Evolutionary conservation across 1,140 invertebrate genomes (phyloP).

Genomic region (Neodiprion lecontei): DNA sequence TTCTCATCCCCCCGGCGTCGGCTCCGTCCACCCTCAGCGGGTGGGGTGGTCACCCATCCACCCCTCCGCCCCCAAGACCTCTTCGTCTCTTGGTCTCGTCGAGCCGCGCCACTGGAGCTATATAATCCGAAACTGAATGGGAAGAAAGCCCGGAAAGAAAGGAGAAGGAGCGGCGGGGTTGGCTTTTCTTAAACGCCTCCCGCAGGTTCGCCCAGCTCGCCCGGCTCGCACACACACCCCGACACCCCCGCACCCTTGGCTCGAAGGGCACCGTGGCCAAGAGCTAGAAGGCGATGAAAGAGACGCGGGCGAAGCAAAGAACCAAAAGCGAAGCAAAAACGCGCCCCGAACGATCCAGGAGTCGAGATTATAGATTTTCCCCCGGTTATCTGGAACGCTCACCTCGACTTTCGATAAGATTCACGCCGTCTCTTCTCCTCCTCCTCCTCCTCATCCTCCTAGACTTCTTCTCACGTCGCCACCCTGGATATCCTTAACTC

Average conservation of each 20-base stretch:
- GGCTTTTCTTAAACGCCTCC: constrained; percentile 41
- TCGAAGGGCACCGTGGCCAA: background rate
- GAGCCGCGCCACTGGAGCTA: constrained; percentile 17
- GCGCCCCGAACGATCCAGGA: no score
- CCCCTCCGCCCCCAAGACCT: background rate
- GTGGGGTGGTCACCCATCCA: background rate
- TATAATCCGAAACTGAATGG: constrained; percentile 35
- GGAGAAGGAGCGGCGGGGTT: constrained; percentile 33
- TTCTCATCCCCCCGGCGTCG: constrained; percentile 36
- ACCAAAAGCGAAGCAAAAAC: no score
- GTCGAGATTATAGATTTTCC: no score
- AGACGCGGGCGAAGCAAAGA: no score
- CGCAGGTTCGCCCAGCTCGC: background rate
- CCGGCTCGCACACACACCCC: constrained; percentile 31
- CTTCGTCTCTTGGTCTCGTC: constrained; percentile 14
- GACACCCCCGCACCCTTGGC: constrained; percentile 20
- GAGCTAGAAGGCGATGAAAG: no score
- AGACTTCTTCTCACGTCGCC: no score
- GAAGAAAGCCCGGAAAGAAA: constrained; percentile 36
- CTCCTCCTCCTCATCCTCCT: no score
- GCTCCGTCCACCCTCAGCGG: constrained; percentile 2
- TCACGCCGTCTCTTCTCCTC: no score
- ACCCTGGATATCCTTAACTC: no score
- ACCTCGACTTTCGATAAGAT: no score
- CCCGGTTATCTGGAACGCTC: no score